Conservation (phyloP, 2,113 vertebrate genomes). For the Rhinolophus ferrumequinum region DNA sequence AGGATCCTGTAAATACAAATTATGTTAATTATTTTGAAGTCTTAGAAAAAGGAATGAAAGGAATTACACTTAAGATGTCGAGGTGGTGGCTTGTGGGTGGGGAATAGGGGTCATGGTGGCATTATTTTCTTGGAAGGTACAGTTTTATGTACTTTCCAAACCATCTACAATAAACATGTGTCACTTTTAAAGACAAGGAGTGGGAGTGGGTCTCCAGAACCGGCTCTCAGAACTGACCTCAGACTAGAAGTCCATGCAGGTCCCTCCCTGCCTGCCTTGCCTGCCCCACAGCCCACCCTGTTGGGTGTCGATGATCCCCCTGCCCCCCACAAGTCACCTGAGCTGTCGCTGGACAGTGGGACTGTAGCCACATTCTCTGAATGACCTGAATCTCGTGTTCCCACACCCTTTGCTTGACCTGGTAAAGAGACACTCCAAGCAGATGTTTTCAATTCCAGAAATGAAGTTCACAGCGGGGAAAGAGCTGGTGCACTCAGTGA, state of each 20-base stretch:
- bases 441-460: not conserved
- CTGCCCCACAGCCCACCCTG: fast-evolving
- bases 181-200: not conserved
- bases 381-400: not conserved
- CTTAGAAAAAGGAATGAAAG: not conserved
- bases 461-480: not conserved
- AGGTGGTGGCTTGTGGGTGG: not conserved
- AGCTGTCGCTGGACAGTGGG: not conserved
- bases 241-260: not conserved
- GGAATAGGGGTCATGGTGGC: not conserved
- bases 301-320: not conserved
- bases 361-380: not conserved
- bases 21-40: not conserved
- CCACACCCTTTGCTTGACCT: not conserved
- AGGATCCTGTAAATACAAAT: not conserved
- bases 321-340: not conserved
- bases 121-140: not conserved
- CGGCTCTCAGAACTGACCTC: not conserved
- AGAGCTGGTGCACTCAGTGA: not conserved
- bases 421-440: not conserved
- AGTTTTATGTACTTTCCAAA: not conserved
- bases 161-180: not conserved
- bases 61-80: not conserved
- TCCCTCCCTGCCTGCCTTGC: fast-evolving
- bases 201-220: not conserved